A percentile compares a stretch with the other conserved stretches of the same genome.
phyloP scores from a whole-genome alignment of 2,797 vertebrate species.

The Geotria australis region DNA sequence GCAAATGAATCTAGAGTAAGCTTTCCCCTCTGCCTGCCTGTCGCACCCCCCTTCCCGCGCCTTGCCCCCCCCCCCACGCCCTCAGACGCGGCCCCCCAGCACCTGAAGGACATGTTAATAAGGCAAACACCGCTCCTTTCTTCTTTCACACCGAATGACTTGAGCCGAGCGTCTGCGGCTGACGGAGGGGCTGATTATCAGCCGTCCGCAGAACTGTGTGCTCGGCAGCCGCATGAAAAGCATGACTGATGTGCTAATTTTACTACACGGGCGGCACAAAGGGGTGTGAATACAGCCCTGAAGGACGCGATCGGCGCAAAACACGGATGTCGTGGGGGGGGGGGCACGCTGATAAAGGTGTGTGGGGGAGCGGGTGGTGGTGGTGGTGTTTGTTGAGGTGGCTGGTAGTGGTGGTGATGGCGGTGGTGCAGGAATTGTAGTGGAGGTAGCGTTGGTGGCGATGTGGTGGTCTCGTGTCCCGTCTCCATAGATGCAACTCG shows the following conservation, averaged over 20 bases:
- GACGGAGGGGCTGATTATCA: background rate
- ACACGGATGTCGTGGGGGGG: no score
- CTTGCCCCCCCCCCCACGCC: no score
- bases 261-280: background rate
- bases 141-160: background rate
- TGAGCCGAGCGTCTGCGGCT: background rate
- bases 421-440: no score
- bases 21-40: background rate
- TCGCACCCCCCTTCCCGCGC: no score
- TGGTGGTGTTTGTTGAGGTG: no score
- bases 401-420: no score
- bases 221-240: background rate
- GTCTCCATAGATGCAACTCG: no score
- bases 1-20: background rate
- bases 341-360: no score
- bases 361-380: no score
- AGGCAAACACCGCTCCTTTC: background rate
- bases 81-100: background rate
- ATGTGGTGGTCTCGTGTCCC: no score
- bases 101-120: background rate
- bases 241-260: background rate
- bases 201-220: background rate
- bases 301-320: background rate
- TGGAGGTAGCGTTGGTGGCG: no score
- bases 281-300: background rate